Percentiles rank a stretch among this genome's conserved stretches.
These are phyloP conservation scores for Ptilodon capucinus DNA, from an alignment of 2,888 invertebrate species.

Conservation along the genomic window DNA sequence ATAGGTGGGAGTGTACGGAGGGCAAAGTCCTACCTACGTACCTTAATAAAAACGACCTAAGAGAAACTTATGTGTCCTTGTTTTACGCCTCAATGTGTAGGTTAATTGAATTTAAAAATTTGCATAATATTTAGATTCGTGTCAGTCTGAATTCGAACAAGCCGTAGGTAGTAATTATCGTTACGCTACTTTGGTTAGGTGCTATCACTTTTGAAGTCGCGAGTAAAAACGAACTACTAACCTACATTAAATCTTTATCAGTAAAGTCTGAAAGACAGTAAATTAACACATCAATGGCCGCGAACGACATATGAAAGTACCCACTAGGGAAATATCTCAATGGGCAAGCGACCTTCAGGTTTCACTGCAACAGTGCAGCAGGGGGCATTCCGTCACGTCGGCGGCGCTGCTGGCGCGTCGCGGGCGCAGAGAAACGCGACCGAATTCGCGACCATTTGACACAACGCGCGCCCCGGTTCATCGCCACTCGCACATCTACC, in stretches of 20 bases:
- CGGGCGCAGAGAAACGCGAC: constrained; percentile 69
- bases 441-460: constrained; percentile 78
- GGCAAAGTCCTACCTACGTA: no score
- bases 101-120: not conserved
- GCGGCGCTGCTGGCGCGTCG: constrained; percentile 51
- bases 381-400: constrained; percentile 74
- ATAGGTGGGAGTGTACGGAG: not conserved
- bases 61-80: not conserved
- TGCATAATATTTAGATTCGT: not conserved
- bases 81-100: not conserved
- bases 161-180: no score
- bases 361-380: constrained; percentile 66
- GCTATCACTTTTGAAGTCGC: no score
- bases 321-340: constrained; percentile 49
- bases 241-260: no score
- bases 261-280: constrained; percentile 5
- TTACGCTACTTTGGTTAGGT: not conserved
- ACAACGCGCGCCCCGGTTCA: constrained; percentile 79
- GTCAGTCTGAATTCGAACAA: not conserved
- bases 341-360: constrained; percentile 68
- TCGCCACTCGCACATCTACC: constrained; percentile 48
- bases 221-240: no score
- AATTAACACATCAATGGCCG: constrained; percentile 23
- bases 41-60: not conserved
- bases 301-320: constrained; percentile 17